A percentile compares a stretch with the other conserved stretches of the same genome.
Conservation (phyloP, 2,797 vertebrate species). For the Hippopotamyrus pictus region DNA sequence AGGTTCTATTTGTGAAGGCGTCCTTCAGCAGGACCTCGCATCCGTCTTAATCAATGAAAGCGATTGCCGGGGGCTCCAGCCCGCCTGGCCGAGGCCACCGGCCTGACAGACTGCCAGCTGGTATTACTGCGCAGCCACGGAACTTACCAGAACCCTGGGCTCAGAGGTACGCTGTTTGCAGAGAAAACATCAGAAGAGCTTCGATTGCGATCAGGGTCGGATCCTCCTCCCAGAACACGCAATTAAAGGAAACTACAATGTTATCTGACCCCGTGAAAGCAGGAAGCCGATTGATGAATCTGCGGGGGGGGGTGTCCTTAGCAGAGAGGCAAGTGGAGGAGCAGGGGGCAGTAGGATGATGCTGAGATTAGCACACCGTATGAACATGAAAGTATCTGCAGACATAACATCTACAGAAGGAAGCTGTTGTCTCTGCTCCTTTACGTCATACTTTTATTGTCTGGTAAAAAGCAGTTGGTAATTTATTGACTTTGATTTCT, state of each 20-base stretch:
- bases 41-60: constrained; percentile 65
- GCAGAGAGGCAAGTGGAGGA: neutral
- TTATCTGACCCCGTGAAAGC: neutral
- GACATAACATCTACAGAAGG: neutral
- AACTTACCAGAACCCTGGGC: constrained; percentile 25
- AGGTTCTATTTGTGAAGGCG: constrained; percentile 55
- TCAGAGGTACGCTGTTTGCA: neutral
- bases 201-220: neutral
- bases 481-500: constrained; percentile 3
- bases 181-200: neutral
- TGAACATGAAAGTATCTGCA: neutral
- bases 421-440: neutral
- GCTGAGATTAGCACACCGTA: neutral
- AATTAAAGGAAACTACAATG: neutral
- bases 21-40: constrained; percentile 57
- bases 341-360: neutral
- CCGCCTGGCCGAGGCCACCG: constrained; percentile 52
- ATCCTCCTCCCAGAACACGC: neutral
- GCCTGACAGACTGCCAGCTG: constrained; percentile 52
- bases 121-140: constrained; percentile 46
- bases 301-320: neutral
- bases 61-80: constrained; percentile 63
- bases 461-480: neutral
- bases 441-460: neutral
- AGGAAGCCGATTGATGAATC: neutral